These are phyloP conservation scores for Leptobrachium ailaonicum DNA, from an alignment of 2,113 vertebrate species.

Conservation along the genomic window DNA sequence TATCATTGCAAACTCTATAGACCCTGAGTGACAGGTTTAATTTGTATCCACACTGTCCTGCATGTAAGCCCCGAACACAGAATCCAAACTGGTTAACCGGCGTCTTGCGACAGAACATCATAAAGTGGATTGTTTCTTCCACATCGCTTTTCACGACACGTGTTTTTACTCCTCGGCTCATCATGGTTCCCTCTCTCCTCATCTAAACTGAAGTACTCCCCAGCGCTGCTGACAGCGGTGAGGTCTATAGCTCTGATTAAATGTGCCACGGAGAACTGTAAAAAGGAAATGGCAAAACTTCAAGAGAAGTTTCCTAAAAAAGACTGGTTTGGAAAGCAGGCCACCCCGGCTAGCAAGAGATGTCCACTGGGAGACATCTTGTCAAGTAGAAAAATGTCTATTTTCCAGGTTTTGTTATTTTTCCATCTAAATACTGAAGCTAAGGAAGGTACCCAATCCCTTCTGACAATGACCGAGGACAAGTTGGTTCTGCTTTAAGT, in stretches of 20 bases:
- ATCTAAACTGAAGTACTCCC: conserved; percentile 8
- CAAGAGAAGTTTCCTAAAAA: conserved; percentile 44
- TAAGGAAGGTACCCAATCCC: conserved; percentile 35
- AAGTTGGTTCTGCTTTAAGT: conserved; percentile 11
- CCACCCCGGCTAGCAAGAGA: conserved; percentile 38
- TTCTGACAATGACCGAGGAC: conserved; percentile 40
- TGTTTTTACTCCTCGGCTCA: neutral
- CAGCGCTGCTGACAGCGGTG: neutral
- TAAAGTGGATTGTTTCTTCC: neutral
- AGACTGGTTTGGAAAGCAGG: conserved; percentile 41
- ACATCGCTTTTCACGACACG: neutral
- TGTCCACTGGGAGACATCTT: conserved; percentile 31
- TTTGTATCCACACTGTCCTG: too few species aligned
- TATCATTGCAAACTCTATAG: too few species aligned
- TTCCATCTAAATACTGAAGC: conserved; percentile 33
- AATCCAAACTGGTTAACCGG: too few species aligned
- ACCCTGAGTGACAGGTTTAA: too few species aligned
- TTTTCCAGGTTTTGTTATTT: neutral
- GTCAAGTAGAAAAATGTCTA: conserved; percentile 40
- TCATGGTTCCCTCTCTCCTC: conserved; percentile 12
- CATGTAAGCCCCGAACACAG: too few species aligned
- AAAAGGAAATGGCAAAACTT: conserved; percentile 41
- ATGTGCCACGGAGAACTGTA: conserved; percentile 26
- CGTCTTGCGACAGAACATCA: too few species aligned
- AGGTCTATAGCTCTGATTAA: conserved; percentile 10